Evolutionary conservation across 2,888 invertebrate species (phyloP).

Genomic region (Leptinotarsa tumamoca): DNA sequence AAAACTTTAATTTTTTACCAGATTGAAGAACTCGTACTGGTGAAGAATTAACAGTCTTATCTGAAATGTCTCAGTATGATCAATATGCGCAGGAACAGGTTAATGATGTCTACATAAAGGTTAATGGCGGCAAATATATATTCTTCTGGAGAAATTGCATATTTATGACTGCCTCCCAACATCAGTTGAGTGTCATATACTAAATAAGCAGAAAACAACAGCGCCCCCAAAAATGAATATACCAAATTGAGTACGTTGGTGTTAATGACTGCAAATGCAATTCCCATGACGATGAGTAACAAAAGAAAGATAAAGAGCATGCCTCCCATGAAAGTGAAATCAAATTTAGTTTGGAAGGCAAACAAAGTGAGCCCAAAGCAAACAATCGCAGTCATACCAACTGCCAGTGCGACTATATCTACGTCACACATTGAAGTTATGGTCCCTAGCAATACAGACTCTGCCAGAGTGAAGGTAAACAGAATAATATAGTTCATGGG

Average conservation of each 20-base stretch:
- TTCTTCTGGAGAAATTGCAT: conserved; percentile 60
- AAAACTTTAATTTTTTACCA: no score
- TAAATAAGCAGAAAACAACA: conserved; percentile 84
- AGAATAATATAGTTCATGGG: conserved; percentile 92
- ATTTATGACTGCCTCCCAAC: conserved; percentile 70
- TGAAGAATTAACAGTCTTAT: neutral
- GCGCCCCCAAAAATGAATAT: conserved; percentile 87
- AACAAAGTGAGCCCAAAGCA: conserved; percentile 90
- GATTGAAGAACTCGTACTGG: no score
- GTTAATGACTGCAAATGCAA: conserved; percentile 60
- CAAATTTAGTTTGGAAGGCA: conserved; percentile 86
- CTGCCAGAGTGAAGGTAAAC: conserved; percentile 84
- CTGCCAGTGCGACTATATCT: conserved; percentile 81
- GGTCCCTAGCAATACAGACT: conserved; percentile 84
- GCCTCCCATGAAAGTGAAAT: conserved; percentile 61
- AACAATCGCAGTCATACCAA: conserved; percentile 89
- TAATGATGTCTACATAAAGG: conserved; percentile 89
- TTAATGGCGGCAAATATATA: conserved; percentile 90
- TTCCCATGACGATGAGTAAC: conserved; percentile 57
- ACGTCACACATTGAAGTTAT: conserved; percentile 73
- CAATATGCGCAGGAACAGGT: conserved; percentile 90
- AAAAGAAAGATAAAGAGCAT: conserved; percentile 58
- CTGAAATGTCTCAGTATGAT: conserved; percentile 75
- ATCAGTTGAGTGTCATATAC: conserved; percentile 61
- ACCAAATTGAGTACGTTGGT: conserved; percentile 75